Evolutionary conservation across 2,888 invertebrate genomes (phyloP).

Genomic region (Chelonus formosanus): DNA sequence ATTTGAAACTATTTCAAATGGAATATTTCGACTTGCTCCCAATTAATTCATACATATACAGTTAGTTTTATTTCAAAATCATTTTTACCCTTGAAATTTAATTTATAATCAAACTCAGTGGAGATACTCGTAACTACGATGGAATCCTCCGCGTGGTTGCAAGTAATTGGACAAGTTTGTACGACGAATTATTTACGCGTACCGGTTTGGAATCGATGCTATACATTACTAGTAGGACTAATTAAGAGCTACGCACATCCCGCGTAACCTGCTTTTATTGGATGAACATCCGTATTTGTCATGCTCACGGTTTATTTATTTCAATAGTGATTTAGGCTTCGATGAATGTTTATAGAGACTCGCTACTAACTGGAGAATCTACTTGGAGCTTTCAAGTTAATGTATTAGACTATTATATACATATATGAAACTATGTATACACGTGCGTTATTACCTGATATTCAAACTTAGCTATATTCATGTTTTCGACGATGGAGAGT

Average conservation of each 20-base stretch:
- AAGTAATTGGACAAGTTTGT: constrained; percentile 45
- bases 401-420: constrained; percentile 17
- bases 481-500: constrained; percentile 30
- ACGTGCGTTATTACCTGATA: too few relatives aligned
- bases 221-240: constrained; percentile 41
- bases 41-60: too few relatives aligned
- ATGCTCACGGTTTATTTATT: constrained; percentile 21
- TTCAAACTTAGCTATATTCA: background rate
- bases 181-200: constrained; percentile 45
- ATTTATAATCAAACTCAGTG: too few relatives aligned
- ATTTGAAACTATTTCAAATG: too few relatives aligned
- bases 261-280: constrained; percentile 17
- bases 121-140: constrained; percentile 28
- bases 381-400: constrained; percentile 30
- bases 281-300: constrained; percentile 13
- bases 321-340: constrained; percentile 19
- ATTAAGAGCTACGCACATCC: constrained; percentile 42
- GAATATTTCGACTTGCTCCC: too few relatives aligned
- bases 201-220: constrained; percentile 42
- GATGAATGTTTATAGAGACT: constrained; percentile 21
- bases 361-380: too few relatives aligned
- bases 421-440: constrained; percentile 14
- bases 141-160: constrained; percentile 40
- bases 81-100: too few relatives aligned
- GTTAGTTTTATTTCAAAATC: too few relatives aligned